Conservation (phyloP, 2,888 invertebrate species). For the Conops quadrifasciatus region DNA sequence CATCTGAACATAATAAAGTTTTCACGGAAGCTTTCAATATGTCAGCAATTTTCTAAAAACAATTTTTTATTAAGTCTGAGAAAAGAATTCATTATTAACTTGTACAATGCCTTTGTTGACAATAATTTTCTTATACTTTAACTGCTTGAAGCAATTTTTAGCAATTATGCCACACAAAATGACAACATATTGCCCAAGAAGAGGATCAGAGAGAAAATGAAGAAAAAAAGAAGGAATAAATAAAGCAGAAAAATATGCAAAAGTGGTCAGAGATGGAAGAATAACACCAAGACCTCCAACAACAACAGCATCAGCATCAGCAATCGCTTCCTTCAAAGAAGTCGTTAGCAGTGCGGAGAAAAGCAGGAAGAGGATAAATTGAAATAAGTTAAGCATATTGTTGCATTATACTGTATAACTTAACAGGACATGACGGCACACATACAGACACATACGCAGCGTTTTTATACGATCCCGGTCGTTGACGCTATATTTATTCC, state of each 20-base stretch:
- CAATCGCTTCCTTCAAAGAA: too few species aligned
- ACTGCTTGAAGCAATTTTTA: constrained; percentile 32
- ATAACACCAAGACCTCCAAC: too few species aligned
- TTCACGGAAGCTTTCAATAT: too few species aligned
- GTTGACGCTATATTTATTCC: constrained; percentile 29
- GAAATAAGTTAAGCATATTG: constrained; percentile 44
- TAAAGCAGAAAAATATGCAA: constrained; percentile 1
- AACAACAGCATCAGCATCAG: background rate
- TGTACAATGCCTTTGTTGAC: too few species aligned
- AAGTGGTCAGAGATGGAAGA: background rate
- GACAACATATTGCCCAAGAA: constrained; percentile 46
- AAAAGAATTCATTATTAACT: too few species aligned
- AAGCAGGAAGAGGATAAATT: constrained; percentile 33
- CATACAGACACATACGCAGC: constrained; percentile 12
- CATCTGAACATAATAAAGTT: too few species aligned
- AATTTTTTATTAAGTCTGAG: too few species aligned
- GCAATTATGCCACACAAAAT: constrained; percentile 48
- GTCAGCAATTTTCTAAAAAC: too few species aligned
- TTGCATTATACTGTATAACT: constrained; percentile 44
- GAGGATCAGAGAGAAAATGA: constrained; percentile 35
- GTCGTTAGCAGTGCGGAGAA: constrained; percentile 15
- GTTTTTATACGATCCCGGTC: background rate
- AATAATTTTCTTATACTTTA: too few species aligned
- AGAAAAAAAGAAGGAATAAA: constrained; percentile 26
- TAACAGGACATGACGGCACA: constrained; percentile 18